Base-by-base conservation (phyloP, 2,797 vertebrate genomes). In the Etheostoma perlongum region DNA sequence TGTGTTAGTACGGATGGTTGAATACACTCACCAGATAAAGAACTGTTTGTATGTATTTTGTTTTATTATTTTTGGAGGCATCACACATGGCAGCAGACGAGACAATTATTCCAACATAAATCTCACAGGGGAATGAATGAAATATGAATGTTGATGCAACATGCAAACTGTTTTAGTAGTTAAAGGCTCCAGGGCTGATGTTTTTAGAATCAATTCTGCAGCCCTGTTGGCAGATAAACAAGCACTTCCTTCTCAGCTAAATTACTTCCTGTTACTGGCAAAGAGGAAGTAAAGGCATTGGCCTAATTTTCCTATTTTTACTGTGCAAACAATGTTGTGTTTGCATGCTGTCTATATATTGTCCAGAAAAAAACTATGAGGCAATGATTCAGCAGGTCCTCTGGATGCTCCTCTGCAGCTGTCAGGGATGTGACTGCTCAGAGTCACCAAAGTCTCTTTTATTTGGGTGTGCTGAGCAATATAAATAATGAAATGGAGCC, bases 401-500 rank as follows among this genome's bases (percentile, higher is more conserved):
- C 64, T 78, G 74, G 81, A 75, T 72, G 85, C 67, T 83, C 46
- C 67, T 78, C 61, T 80, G 75, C 84, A 88, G 82, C 91, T 92
- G 87, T 84, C 82, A 86, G 76, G 79, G 74, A 79, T 86, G 81
- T 80, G 81, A 77, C 78, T 83, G 74, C 83, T 88, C 60, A 30
- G 86, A 91, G 86, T 87, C 86, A 87, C 87, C 85, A 72, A 91
- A 93, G 91, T 91, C 87, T 91, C 70, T 92, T 91, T 92, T 92
- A 91, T 94, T 93, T 94, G 87, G 81, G 77, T 90, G 79, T 91
- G 86, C 88, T 83, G 63, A 85, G 86, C 84, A 85, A 92, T 93
- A 94, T 94, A 95, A 94, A 94, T 95, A 94, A 95, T 93, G 90
- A 92, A 94, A 93, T 89, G 87, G 89, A 92, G 91, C 92, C 88